Base-by-base conservation (phyloP, 2,888 invertebrate genomes). In the Dimorphilus gyrociliatus region DNA sequence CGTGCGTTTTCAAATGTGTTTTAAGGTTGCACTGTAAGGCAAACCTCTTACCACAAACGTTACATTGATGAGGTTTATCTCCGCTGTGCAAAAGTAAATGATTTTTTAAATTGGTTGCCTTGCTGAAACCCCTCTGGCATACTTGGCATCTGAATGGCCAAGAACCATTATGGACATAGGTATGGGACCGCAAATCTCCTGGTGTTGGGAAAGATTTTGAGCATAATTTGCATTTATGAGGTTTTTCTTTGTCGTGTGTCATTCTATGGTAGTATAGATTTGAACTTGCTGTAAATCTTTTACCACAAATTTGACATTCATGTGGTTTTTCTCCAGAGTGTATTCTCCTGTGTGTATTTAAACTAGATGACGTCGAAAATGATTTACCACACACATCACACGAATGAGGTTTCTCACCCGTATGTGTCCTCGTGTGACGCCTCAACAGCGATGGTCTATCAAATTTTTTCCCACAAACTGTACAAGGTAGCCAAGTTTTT, bases 61-160 rank as follows among this genome's bases (percentile, higher is more conserved):
- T 69, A 53, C 77, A 77, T 25, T 72, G 71, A 55, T 76, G 75
- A 10, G 76, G 76, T 52, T 75, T 76, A 56, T 76, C 75, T 40
- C 76, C n/a, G n/a, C n/a, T n/a, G n/a, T n/a, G n/a, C n/a, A n/a
- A n/a, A n/a, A n/a, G 78, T 47, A 86, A 73, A 61, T 88, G 88
- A 60, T 88, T 88, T 64, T 84, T 85, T 39, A 88, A 69, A 63
- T 88, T 88, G 35, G 86, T 88, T 55, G 85, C 85, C 59, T 88
- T 88, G 44, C 84, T 84, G 69, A 90, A 90, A n/a, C 88, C 88
- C 55, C 86, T 69, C 40, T 80, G 81, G 60, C 88, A 90, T 46
- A 86, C 81, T 63, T 82, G 79, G 59, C 88, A 90, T 53, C 84
- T 79, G 68, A 82, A 86, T 1, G 88, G 88, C 88, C 88, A 90